Evolutionary conservation across 2,888 invertebrate genomes (phyloP), one percentile per base, ranked within the genome.

Genomic region (Clostera curtula): DNA sequence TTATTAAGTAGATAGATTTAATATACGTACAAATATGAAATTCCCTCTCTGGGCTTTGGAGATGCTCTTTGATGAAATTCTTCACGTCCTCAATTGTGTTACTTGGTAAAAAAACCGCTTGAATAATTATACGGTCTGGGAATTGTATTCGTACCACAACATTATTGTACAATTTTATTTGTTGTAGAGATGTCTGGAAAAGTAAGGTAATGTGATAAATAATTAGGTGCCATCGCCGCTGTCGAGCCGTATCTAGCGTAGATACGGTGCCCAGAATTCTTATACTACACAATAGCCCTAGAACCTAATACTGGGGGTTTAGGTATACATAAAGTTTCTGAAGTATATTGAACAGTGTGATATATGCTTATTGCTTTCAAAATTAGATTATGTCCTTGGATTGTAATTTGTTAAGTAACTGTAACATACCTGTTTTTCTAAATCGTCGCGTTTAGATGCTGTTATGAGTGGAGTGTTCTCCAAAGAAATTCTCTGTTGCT

Each of bases 21-120:
- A n/a, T n/a, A n/a, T n/a, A 87, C 92, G 89, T 85, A 95, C 94
- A 96, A 33, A 96, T 85, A 60, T 91, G 86, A 73, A 96, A 96
- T 24, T 88, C 74, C 41, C 86, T 69, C 7, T 85, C 69, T n/a
- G 89, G 83, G 50, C 90, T 80, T 18, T 85, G 77, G 13, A 97
- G 74, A 67, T 91, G 90, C 25, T 85, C 85, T 51, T 86, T 88
- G 1, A 96, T 87, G 79, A 96, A 96, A 27, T 90, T 86, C 31
- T 85, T 85, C 3, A 97, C 86, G 35, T 87, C 85, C 46, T 85
- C 74, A 15, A 96, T 84, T 3, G 88, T 90, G 63, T 96, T 93
- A 6, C 86, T 79, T 1, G 96, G 93, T 40, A 85, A 83, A 58
- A 97, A 97, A 19, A 92, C 86, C 6, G 92, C 96, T 73, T 97